Conservation (phyloP, 2,113 vertebrate genomes). For the Eurystomus gularis region DNA sequence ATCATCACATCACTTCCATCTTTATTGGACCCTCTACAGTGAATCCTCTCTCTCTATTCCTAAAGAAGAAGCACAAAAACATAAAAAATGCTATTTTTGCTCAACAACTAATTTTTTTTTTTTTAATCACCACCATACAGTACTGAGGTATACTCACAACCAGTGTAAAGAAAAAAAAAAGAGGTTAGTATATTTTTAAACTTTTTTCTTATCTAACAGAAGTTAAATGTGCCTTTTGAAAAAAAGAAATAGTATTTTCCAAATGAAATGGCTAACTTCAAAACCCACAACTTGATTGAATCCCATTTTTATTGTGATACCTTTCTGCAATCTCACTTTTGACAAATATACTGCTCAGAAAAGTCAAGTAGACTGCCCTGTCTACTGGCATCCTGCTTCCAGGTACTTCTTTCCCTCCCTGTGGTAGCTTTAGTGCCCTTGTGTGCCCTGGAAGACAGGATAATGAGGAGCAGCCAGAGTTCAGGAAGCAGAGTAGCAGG, state of each 20-base stretch:
- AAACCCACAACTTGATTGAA: background rate
- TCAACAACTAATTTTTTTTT: background rate
- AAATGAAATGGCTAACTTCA: background rate
- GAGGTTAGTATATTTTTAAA: background rate
- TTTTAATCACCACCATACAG: background rate
- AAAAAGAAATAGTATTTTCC: background rate
- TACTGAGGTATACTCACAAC: background rate
- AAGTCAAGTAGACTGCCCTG: background rate
- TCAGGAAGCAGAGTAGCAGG: background rate
- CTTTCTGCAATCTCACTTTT: background rate
- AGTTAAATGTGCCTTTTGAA: fast-evolving
- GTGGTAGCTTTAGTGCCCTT: background rate
- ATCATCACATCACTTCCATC: background rate
- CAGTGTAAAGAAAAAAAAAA: background rate
- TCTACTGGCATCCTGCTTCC: background rate
- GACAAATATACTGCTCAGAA: background rate
- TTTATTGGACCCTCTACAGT: background rate
- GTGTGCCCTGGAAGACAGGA: background rate
- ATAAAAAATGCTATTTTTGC: background rate
- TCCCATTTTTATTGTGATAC: background rate
- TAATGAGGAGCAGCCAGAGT: background rate
- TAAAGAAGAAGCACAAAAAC: background rate
- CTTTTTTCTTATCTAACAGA: background rate
- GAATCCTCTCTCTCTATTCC: background rate
- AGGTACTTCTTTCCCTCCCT: background rate